Conservation (phyloP, 2,797 vertebrate genomes). For the Chiroxiphia lanceolata region DNA sequence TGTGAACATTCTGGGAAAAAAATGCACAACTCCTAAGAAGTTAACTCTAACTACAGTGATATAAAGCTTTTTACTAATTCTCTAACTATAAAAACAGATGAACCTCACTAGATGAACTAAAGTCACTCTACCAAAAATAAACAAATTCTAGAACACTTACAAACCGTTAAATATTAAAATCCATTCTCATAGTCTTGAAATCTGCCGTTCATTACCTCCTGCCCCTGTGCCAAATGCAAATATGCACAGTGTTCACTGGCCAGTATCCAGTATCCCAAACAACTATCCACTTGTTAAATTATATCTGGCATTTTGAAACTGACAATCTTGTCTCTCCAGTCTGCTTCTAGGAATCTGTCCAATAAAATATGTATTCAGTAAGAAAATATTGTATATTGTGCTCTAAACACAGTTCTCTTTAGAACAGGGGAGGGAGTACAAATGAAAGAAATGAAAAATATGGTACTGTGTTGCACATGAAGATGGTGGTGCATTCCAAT, state of each 20-base stretch:
- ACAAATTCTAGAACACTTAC: background rate
- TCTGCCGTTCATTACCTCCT: background rate
- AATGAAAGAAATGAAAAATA: background rate
- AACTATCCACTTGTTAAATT: constrained; percentile 38
- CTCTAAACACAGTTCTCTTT: background rate
- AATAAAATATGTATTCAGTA: constrained; percentile 45
- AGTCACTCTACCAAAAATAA: background rate
- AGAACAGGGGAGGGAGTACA: background rate
- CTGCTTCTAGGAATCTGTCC: constrained; percentile 1
- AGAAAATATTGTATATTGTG: constrained; percentile 51
- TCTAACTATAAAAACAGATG: background rate
- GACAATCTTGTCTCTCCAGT: background rate
- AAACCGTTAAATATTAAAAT: background rate
- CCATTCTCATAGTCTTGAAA: background rate
- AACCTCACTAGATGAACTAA: background rate
- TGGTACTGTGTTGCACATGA: background rate
- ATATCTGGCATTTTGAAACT: constrained; percentile 24
- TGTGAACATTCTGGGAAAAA: background rate
- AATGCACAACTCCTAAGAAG: background rate
- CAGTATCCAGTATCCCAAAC: constrained; percentile 4
- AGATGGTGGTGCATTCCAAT: background rate
- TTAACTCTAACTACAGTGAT: background rate
- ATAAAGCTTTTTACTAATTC: background rate
- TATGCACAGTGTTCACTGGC: constrained; percentile 5
- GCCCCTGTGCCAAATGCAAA: constrained; percentile 11